phyloP scores from a whole-genome alignment of 53 echinoderm and acorn worm species.

The Echinometra lucunter region DNA sequence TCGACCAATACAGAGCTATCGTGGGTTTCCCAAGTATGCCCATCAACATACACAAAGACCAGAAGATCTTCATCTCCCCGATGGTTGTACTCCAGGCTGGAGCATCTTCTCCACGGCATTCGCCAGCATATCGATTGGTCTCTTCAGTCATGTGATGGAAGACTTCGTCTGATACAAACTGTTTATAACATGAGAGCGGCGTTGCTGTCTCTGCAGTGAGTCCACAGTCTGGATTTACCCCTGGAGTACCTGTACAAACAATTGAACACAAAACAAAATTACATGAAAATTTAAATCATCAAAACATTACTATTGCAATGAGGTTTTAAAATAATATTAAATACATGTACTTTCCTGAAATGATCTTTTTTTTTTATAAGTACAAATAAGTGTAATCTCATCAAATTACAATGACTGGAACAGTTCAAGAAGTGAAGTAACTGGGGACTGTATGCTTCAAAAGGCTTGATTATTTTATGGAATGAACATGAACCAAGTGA shows the following conservation, averaged over 20 bases:
- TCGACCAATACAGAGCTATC: constrained; percentile 66
- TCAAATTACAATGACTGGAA: too few relatives aligned
- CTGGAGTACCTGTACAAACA: constrained; percentile 32
- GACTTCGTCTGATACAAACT: background rate
- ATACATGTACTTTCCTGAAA: too few relatives aligned
- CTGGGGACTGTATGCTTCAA: too few relatives aligned
- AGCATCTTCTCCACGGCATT: background rate
- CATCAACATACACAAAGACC: constrained; percentile 65
- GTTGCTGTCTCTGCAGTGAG: background rate
- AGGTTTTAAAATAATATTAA: too few relatives aligned
- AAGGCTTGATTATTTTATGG: too few relatives aligned
- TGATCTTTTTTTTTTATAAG: too few relatives aligned
- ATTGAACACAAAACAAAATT: background rate
- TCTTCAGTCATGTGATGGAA: background rate
- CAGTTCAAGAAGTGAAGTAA: too few relatives aligned
- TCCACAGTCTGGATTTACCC: constrained; percentile 4
- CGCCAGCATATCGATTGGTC: background rate
- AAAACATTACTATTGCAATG: too few relatives aligned
- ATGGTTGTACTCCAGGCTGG: background rate
- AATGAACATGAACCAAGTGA: too few relatives aligned
- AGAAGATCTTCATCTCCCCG: constrained; percentile 68
- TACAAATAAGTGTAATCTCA: too few relatives aligned
- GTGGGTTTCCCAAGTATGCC: constrained; percentile 64
- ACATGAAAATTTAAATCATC: too few relatives aligned
- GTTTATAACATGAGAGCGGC: background rate